Evolutionary conservation across 1,140 invertebrate genomes (phyloP), one percentile per base, ranked within the genome.

Genomic region (Gonioctena quinquepunctata): DNA sequence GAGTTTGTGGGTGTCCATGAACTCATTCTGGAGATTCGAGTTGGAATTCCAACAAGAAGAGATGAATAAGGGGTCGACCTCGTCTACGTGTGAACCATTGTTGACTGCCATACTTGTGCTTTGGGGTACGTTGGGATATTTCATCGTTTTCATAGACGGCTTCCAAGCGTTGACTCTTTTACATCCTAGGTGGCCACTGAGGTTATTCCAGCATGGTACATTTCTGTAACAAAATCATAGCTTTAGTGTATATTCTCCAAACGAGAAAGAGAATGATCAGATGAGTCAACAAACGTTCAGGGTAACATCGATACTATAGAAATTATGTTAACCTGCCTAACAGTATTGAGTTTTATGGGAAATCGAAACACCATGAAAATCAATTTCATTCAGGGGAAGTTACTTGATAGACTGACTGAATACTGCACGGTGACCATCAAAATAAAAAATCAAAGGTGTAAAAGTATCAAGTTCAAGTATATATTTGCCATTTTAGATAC

Each of bases 121-220:
- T 28, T 85, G 85, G 21, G 83, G 81, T 13, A 85, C 79, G 68
- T 80, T 82, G 21, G 80, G 79, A 78, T 82, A 83, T 81, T 83
- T 83, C 81, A 83, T 82, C 76, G 80, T 83, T 79, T 77, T 76
- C 81, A 82, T 82, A 25, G 64, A 42, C 33, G 11, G 33, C 33
- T 2, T 2, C 60, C 21, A 13, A 63, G 59, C 1, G 62, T 28
- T 1, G 19, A 57, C 21, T 49, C 48, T 49, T n/a, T n/a, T n/a
- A n/a, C n/a, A n/a, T n/a, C n/a, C n/a, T n/a, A n/a, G 16, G 33
- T 42, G 33, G 33, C 3, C 11, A 42, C 11, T 42, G 1, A 13
- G 33, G 54, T 57, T 16, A 57, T 25, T 25, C 25, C 54, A 13
- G 54, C 54, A 57, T 57, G 54, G n/a, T 25, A 21, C 16, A 11